Evolutionary conservation across 2,113 vertebrate species (phyloP).

Genomic region (Notarius quadriscutis): DNA sequence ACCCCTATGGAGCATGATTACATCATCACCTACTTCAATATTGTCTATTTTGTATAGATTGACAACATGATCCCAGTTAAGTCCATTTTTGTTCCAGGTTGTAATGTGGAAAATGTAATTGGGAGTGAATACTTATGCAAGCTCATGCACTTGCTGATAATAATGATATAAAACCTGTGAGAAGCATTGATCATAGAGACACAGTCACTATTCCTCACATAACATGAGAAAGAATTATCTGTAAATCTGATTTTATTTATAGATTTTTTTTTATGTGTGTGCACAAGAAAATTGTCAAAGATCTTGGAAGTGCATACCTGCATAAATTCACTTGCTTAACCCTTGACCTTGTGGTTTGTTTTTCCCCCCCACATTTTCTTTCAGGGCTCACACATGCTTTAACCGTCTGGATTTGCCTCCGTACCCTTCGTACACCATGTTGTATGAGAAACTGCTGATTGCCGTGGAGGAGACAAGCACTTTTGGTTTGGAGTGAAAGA

Average conservation of each 20-base stretch:
- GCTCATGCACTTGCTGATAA: too few species aligned
- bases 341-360: conserved; percentile 7
- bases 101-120: background rate
- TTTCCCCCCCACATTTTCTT: conserved; percentile 45
- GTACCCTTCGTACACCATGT: conserved; percentile 92
- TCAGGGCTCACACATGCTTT: conserved; percentile 96
- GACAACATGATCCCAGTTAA: background rate
- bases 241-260: background rate
- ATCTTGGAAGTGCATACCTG: conserved; percentile 3
- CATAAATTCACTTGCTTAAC: conserved; percentile 19
- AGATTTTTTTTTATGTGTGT: background rate
- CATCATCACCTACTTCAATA: background rate
- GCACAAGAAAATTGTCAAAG: background rate
- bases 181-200: background rate
- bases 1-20: background rate
- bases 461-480: conserved; percentile 99
- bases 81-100: background rate
- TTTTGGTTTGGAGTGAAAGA: conserved; percentile 92
- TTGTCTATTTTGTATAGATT: background rate
- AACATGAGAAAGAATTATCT: background rate
- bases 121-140: background rate
- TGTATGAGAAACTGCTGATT: conserved; percentile 92
- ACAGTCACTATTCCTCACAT: background rate
- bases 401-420: conserved; percentile 96
- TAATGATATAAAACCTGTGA: background rate